Evolutionary conservation across 2,797 vertebrate species (phyloP).

Genomic region (Aeoliscus strigatus): DNA sequence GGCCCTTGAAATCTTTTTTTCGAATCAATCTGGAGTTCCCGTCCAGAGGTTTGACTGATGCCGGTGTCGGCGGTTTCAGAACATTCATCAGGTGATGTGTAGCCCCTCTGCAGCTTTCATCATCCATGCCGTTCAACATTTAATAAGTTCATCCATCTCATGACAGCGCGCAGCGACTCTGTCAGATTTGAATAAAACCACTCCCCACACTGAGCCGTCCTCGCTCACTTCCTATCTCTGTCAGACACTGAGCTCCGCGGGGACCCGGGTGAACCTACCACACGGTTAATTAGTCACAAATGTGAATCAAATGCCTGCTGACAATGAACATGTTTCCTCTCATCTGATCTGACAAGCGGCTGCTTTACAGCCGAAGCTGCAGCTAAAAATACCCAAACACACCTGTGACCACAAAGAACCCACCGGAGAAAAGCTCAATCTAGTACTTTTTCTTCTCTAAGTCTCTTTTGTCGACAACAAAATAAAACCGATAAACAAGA

Average conservation of each 20-base stretch:
- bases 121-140: conserved; percentile 26
- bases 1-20: no score
- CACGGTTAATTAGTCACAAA: conserved; percentile 46
- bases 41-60: conserved; percentile 19
- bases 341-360: conserved; percentile 30
- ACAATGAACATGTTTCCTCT: conserved; percentile 36
- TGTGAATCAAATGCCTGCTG: conserved; percentile 51
- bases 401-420: conserved; percentile 1
- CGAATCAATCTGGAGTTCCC: conserved; percentile 22
- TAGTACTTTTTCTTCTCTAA: no score
- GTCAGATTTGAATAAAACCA: conserved; percentile 33
- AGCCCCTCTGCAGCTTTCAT: conserved; percentile 29
- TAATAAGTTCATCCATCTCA: conserved; percentile 31
- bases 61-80: conserved; percentile 14
- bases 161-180: neutral
- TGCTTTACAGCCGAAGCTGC: conserved; percentile 4
- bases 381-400: conserved; percentile 10
- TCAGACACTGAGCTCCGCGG: conserved; percentile 36
- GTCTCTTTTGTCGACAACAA: no score
- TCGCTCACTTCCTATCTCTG: conserved; percentile 54
- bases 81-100: conserved; percentile 19
- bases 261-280: conserved; percentile 30
- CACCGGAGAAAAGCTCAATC: no score
- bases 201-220: conserved; percentile 45
- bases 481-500: no score